Base-by-base conservation (phyloP, 2,888 invertebrate genomes). In the Hololepta plana region DNA sequence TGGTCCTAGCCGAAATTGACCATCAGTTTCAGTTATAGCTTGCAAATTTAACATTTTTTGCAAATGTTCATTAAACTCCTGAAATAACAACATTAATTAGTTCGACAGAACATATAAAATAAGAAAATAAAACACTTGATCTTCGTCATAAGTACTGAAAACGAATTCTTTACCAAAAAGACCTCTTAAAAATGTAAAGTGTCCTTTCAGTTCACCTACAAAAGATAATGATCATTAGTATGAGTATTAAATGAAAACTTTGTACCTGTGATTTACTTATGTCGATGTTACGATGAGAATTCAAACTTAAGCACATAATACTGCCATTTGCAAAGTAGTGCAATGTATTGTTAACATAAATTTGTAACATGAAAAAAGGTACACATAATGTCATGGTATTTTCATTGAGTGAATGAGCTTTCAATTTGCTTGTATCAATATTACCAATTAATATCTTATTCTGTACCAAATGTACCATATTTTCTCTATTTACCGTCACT, bases 341-440 rank as follows among this genome's bases (percentile, higher is more conserved):
- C 34, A 81, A 54, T 15, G 67, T 59, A 1, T 81, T 76, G 55
- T 84, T 84, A 17, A 75, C 65, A 43, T 82, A 82, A 35, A 77
- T 55, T 46, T 79, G 74, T 17, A 81, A 49, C 44, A 74, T 71
- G 17, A 82, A 58, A 25, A 71, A 57, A 0, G 82, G 74, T 14
- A 81, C 64, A 0, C 74, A 71, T 30, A 62, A 54, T 21, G 60
- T 60, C 69, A 82, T 73, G 1, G 73, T 75, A 36, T 65, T 56
- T 6, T 72, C 62, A 9, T 61, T 57, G 12, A 82, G 47, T 3
- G 54, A 53, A 49, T 79, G 69, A 3, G 73, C 81, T 61, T 62
- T 70, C 55, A 60, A 58, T 46, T 59, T 63, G 20, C 43, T 49
- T 31, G 55, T 52, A 26, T 63, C 61, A n/a, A 55, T 55, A 14